Base-by-base conservation (phyloP, 2,888 invertebrate genomes). In the Zhuqinia jingwanae region DNA sequence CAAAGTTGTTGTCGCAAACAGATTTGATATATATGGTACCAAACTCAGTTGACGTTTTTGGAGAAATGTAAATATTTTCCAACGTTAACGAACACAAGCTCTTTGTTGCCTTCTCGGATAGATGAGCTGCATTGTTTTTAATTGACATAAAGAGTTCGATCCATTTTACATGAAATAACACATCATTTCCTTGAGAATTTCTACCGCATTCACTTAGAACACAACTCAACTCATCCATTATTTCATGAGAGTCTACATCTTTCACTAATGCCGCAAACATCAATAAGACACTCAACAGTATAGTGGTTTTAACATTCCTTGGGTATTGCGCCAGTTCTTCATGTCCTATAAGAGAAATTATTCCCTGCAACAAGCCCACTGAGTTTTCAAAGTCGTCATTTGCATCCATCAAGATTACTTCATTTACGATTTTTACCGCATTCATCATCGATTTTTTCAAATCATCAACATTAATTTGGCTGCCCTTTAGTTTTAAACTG, bases 161-260 rank as follows among this genome's bases (percentile, higher is more conserved):
- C 91, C 91, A 91, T 17, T 88, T 75, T 2, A 90, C 56, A 50
- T 84, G 85, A 84, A 91, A 91, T 20, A 90, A 53, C 17, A 85
- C 73, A 42, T 82, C 82, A 87, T 89, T 90, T 63, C 91, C 91
- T 20, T 84, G 81, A 0, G 87, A 79, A 8, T 87, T 27, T 17
- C 58, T 56, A 10, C 86, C 88, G 87, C 88, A 85, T 75, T 89
- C 81, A 17, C 20, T 50, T 11, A 90, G 65, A 27, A 89, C 73
- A 20, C 25, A 42, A 17, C 65, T 63, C 17, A 88, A 42, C 10
- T 63, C 47, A 47, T 81, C 77, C 10, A 85, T 53, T n/a, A 80
- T 47, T 15, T 81, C 77, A 17, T 73, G 15, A 65, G 58, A 22
- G 3, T 81, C 79, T 42, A n/a, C 47, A 47, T 77, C 42, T 2